Evolutionary conservation across 2,113 vertebrate species (phyloP), one percentile per base, ranked within the genome.

Genomic region (Salminus brasiliensis): DNA sequence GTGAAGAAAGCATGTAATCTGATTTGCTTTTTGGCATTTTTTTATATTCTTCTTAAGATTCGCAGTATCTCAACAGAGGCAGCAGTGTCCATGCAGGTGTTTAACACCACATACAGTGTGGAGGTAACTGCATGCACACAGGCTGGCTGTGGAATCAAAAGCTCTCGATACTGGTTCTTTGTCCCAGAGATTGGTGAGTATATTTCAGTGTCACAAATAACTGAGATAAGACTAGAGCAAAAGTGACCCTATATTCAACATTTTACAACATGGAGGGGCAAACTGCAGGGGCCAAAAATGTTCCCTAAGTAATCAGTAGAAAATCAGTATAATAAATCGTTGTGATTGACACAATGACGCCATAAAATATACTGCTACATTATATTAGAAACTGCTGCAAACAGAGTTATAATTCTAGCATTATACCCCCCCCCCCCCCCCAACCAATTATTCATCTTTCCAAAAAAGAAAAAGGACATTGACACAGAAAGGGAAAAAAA

Each of bases 141-240:
- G 34, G 95, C 94, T 0, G 98, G 97, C 1, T 88, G 91, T 15
- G 97, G 98, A 34, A 95, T 94, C 62, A 92, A 93, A 91, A 97
- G 96, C 83, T 81, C 88, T 7, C 92, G 91, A 0, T 87, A 94
- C 83, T 85, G 84, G 34, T 36, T 96, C 59, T 93, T 93, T 81
- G 90, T 98, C 84, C 94, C 94, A 4, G 86, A 81, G 2, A 67
- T 86, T 0, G 95, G 97, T 98, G 85, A 95, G 93, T 27, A 32
- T 2, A 41, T 60, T 23, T 32, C 4, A 13, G 9, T 39, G 45
- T 43, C 9, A 18, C 2, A 29, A 21, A 32, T 47, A 7, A 63
- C n/a, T 12, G 7, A 25, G 25, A 47, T 11, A 3, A 63, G 15
- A 65, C n/a, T n/a, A n/a, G 21, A 66, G 6, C 21, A 25, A 2